These are phyloP conservation scores for Scaptomyza polygonia DNA, from an alignment of 2,888 invertebrate genomes.

Conservation along the genomic window DNA sequence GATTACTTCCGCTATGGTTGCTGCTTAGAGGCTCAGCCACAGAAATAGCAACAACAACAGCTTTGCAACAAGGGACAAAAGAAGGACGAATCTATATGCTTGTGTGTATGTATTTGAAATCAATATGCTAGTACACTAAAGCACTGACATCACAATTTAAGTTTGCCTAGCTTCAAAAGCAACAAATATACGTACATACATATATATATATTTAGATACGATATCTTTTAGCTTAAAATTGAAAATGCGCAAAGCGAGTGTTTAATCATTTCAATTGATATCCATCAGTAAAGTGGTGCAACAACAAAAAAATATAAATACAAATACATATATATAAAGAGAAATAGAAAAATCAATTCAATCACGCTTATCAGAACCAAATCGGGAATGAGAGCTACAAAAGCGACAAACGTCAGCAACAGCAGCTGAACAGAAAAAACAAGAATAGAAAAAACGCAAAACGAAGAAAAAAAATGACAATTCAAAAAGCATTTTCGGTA, in stretches of 20 bases:
- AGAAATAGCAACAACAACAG: slow-evolving; percentile 35
- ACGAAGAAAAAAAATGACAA: slow-evolving; percentile 66
- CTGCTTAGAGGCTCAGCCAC: slow-evolving; percentile 47
- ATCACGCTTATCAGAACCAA: slow-evolving; percentile 68
- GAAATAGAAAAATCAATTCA: slow-evolving; percentile 76
- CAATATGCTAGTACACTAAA: slow-evolving; percentile 51
- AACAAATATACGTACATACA: slow-evolving; percentile 30
- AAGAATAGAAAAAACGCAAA: slow-evolving; percentile 22
- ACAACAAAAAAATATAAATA: slow-evolving; percentile 32
- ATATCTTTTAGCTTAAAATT: slow-evolving; percentile 41
- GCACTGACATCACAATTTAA: slow-evolving; percentile 64
- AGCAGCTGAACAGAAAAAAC: slow-evolving; percentile 35
- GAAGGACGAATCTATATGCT: slow-evolving; percentile 21
- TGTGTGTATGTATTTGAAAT: slow-evolving; percentile 46
- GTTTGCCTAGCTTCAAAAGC: slow-evolving; percentile 50
- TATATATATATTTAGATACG: not conserved
- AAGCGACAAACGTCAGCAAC: slow-evolving; percentile 69
- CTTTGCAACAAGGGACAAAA: slow-evolving; percentile 14
- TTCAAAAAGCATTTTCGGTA: slow-evolving; percentile 79
- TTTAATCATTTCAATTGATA: slow-evolving; percentile 78
- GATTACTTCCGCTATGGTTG: slow-evolving; percentile 70
- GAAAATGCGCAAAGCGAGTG: slow-evolving; percentile 72
- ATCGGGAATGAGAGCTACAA: slow-evolving; percentile 20
- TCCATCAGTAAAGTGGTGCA: slow-evolving; percentile 75
- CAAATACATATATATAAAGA: slow-evolving; percentile 19